A percentile compares a stretch with the other conserved stretches of the same genome.
phyloP scores from a whole-genome alignment of 2,797 vertebrate genomes.

The Anabas testudineus region DNA sequence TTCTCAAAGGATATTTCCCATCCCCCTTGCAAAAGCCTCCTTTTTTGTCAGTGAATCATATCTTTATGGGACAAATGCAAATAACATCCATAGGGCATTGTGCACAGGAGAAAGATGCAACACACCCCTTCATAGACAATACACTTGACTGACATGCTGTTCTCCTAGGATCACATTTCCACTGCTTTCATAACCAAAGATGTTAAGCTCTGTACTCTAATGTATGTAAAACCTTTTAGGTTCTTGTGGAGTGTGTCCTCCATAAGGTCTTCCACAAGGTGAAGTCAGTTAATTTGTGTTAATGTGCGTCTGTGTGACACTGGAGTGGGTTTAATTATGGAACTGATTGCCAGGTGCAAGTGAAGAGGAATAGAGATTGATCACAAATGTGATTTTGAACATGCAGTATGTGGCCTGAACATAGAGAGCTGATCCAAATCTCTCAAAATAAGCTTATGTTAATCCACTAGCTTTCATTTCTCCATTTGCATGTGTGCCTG shows the following conservation, averaged over 20 bases:
- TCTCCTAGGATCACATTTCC: constrained; percentile 45
- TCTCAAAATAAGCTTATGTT: constrained; percentile 36
- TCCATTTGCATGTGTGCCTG: constrained; percentile 25
- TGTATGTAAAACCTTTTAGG: constrained; percentile 67
- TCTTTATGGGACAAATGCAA: constrained; percentile 59
- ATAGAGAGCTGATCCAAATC: constrained; percentile 40
- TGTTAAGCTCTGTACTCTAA: constrained; percentile 61
- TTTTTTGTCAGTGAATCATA: constrained; percentile 3
- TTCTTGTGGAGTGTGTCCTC: constrained; percentile 45
- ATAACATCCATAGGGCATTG: constrained; percentile 54
- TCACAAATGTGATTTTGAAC: constrained; percentile 46
- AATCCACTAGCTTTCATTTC: constrained; percentile 30
- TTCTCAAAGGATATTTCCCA: constrained; percentile 2
- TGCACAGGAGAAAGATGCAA: constrained; percentile 35
- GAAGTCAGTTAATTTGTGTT: constrained; percentile 56
- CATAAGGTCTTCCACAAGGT: constrained; percentile 68
- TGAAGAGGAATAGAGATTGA: constrained; percentile 43
- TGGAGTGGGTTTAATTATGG: constrained; percentile 2
- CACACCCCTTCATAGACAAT: constrained; percentile 38
- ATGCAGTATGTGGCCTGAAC: constrained; percentile 15
- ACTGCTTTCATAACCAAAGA: constrained; percentile 33
- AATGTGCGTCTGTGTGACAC: constrained; percentile 28
- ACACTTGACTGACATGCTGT: constrained; percentile 28
- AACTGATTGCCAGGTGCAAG: constrained; percentile 54
- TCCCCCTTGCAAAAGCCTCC: not conserved